These are phyloP conservation scores for Circaetus cinerascens DNA, from an alignment of 2,113 vertebrate genomes.

Conservation along the genomic window DNA sequence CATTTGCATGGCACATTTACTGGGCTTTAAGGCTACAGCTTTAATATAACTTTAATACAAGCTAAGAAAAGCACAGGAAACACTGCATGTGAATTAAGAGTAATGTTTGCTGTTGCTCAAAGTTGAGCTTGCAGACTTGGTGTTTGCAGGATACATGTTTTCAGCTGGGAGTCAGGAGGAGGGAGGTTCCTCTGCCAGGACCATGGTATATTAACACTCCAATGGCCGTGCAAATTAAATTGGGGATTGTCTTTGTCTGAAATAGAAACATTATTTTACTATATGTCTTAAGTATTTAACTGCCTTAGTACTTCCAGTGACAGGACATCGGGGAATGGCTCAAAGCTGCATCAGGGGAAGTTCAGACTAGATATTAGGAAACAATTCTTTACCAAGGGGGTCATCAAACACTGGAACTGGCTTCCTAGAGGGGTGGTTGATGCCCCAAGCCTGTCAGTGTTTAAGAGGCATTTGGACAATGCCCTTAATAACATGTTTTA, in stretches of 20 bases:
- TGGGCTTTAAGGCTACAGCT: background rate
- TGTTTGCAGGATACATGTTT: background rate
- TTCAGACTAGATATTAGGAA: background rate
- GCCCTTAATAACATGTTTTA: background rate
- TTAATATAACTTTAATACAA: background rate
- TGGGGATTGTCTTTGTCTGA: background rate
- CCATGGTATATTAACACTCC: background rate
- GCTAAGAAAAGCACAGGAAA: background rate
- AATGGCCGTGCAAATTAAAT: background rate
- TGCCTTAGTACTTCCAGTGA: background rate
- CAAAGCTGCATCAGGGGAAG: background rate
- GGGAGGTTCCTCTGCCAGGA: background rate
- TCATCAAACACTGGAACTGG: background rate
- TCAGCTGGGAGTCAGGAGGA: background rate
- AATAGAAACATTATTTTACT: background rate
- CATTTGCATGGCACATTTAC: background rate
- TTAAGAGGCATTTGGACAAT: background rate
- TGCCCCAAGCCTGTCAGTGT: background rate
- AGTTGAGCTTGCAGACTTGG: background rate
- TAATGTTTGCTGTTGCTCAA: background rate
- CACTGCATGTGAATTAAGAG: background rate
- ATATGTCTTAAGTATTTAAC: background rate
- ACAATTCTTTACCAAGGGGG: background rate
- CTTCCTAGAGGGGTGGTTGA: background rate
- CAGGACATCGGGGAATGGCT: background rate